Conservation (phyloP, 1,140 invertebrate genomes). For the Thaumetopoea pityocampa region DNA sequence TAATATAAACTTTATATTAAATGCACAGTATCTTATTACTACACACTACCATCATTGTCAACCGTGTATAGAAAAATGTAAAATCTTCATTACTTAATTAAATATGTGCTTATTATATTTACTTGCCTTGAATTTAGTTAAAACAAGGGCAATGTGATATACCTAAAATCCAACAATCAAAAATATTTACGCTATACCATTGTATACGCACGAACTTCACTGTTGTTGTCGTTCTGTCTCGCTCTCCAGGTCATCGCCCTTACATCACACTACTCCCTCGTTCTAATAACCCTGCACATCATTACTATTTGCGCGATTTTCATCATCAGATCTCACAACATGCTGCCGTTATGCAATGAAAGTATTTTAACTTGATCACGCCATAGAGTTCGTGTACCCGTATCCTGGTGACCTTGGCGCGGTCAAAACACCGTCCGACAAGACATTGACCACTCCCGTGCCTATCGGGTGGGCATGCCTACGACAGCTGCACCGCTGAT, state of each 20-base stretch:
- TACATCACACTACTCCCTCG: conserved; percentile 56
- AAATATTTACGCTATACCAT: no score
- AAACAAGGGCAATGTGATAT: no score
- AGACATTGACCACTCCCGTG: conserved; percentile 60
- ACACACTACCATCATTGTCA: no score
- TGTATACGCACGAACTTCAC: conserved; percentile 57
- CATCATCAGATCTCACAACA: conserved; percentile 7
- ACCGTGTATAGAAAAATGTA: no score
- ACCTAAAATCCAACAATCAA: no score
- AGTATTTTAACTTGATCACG: conserved; percentile 8
- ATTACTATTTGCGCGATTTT: conserved; percentile 33
- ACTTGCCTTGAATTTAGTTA: no score
- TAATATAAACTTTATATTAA: no score
- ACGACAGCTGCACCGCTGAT: conserved; percentile 39
- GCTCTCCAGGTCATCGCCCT: conserved; percentile 67
- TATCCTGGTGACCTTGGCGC: conserved; percentile 52
- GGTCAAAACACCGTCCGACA: conserved; percentile 45
- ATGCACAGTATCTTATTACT: no score
- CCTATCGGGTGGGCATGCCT: conserved; percentile 21
- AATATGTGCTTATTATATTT: no score
- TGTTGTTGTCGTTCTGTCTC: conserved; percentile 70
- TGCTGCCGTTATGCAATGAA: not conserved
- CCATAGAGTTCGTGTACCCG: conserved; percentile 45
- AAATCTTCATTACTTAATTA: no score
- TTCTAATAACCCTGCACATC: conserved; percentile 68